Percentiles rank a stretch among this genome's conserved stretches.
These are phyloP conservation scores for Cloeon dipterum DNA, from an alignment of 2,888 invertebrate genomes.

Conservation along the genomic window DNA sequence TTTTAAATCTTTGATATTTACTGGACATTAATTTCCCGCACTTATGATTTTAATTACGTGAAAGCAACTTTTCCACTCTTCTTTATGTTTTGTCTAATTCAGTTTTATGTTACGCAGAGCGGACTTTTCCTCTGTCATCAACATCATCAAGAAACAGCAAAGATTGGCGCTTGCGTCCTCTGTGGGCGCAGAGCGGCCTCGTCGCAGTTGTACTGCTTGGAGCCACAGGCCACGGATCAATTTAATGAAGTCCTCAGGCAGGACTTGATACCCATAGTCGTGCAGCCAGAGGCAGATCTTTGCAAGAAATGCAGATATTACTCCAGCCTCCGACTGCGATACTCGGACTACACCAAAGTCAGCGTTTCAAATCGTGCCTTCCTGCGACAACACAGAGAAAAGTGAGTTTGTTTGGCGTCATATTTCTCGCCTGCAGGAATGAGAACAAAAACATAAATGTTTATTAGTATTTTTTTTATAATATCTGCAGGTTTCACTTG, in stretches of 20 bases:
- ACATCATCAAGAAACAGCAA: too few relatives aligned
- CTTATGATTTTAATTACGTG: too few relatives aligned
- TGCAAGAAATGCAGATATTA: conserved; percentile 66
- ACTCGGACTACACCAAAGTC: conserved; percentile 15
- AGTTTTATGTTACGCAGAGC: too few relatives aligned
- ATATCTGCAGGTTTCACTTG: too few relatives aligned
- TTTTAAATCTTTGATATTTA: too few relatives aligned
- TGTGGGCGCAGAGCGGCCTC: conserved; percentile 52
- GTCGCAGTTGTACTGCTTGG: conserved; percentile 39
- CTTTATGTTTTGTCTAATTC: too few relatives aligned
- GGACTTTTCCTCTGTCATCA: too few relatives aligned
- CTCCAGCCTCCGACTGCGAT: conserved; percentile 43
- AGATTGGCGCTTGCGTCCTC: conserved; percentile 51
- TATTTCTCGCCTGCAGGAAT: not conserved
- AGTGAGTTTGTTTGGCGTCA: conserved; percentile 22
- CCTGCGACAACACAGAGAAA: conserved; percentile 33
- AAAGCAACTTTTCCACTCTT: too few relatives aligned
- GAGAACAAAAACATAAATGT: not conserved
- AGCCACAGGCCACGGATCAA: conserved; percentile 30
- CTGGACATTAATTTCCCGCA: too few relatives aligned
- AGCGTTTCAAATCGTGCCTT: conserved; percentile 25
- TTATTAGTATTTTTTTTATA: too few relatives aligned
- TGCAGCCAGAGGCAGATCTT: conserved; percentile 45
- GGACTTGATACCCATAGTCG: conserved; percentile 41
- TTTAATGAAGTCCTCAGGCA: conserved; percentile 27